phyloP scores from a whole-genome alignment of 1,140 invertebrate species.

The Gonioctena quinquepunctata region DNA sequence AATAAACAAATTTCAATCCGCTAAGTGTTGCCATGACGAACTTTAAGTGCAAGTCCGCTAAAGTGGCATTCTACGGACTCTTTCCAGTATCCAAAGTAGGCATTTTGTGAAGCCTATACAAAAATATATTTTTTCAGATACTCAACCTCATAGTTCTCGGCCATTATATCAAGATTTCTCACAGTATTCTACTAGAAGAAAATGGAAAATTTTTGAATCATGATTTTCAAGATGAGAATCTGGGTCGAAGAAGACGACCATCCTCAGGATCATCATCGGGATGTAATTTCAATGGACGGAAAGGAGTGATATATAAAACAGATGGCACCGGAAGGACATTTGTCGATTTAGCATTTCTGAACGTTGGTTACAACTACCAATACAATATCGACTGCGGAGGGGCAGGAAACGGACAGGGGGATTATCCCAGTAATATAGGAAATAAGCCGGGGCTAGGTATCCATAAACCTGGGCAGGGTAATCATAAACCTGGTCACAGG shows the following conservation, averaged over 20 bases:
- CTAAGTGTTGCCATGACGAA: too few species aligned
- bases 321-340: conserved; percentile 19
- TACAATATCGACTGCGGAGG: conserved; percentile 28
- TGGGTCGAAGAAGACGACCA: not conserved
- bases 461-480: not conserved
- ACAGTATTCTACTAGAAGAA: not conserved
- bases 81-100: too few species aligned
- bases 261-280: not conserved
- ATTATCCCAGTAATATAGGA: not conserved
- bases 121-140: not conserved
- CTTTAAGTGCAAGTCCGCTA: too few species aligned
- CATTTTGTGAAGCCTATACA: too few species aligned
- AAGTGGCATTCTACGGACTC: too few species aligned
- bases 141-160: not conserved
- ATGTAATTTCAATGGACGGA: conserved; percentile 2
- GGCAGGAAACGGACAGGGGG: not conserved
- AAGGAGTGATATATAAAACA: not conserved
- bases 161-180: not conserved
- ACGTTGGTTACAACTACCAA: conserved; percentile 27
- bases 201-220: not conserved
- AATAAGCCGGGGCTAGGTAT: not conserved
- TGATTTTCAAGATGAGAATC: not conserved
- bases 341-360: conserved; percentile 24
- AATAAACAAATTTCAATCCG: too few species aligned
- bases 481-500: not conserved